Conservation (phyloP, 1,140 invertebrate species). For the Scaptomyza montana region DNA sequence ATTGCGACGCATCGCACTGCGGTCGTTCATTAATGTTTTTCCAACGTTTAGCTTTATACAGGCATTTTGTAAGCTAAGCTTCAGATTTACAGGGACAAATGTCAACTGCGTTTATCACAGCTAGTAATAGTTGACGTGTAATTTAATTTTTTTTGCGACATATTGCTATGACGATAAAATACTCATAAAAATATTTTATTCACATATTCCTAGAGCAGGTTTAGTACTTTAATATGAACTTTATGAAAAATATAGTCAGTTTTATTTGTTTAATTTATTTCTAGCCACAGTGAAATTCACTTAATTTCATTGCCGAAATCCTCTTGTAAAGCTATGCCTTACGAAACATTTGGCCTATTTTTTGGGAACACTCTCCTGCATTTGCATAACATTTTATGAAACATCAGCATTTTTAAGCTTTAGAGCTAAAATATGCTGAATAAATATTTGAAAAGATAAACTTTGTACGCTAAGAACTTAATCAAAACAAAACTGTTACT, state of each 20-base stretch:
- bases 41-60: not conserved
- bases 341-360: not conserved
- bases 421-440: not conserved
- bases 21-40: constrained; percentile 34
- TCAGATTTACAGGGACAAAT: constrained; percentile 3
- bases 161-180: not conserved
- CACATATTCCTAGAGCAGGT: not conserved
- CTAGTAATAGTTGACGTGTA: too few relatives aligned
- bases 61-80: constrained; percentile 10
- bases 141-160: too few relatives aligned
- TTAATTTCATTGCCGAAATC: too few relatives aligned
- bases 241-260: too few relatives aligned
- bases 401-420: too few relatives aligned
- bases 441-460: not conserved
- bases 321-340: too few relatives aligned
- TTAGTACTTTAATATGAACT: too few relatives aligned
- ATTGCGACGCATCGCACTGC: constrained; percentile 20
- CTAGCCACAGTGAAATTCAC: too few relatives aligned
- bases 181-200: not conserved
- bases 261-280: too few relatives aligned
- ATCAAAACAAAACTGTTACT: not conserved
- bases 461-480: not conserved
- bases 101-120: not conserved
- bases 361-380: not conserved
- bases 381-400: too few relatives aligned